A percentile compares a stretch with the other conserved stretches of the same genome.
Conservation (phyloP, 1,140 invertebrate genomes). For the Nymphalis io region DNA sequence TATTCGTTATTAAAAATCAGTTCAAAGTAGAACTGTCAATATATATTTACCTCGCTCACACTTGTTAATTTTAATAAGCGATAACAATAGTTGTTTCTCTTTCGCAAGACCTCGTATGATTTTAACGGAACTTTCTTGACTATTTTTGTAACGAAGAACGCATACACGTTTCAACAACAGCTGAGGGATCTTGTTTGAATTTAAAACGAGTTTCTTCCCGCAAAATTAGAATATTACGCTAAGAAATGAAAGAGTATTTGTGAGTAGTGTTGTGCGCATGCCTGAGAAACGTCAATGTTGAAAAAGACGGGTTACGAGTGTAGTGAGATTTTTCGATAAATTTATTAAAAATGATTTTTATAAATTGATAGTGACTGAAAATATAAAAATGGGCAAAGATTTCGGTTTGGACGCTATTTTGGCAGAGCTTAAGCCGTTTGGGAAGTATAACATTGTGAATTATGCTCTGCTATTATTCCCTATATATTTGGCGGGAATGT, state of each 20-base stretch:
- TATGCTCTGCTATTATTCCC: constrained; percentile 69
- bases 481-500: constrained; percentile 73
- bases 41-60: constrained; percentile 12
- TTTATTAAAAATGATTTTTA: constrained; percentile 19
- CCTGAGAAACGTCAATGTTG: constrained; percentile 40
- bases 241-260: constrained; percentile 12
- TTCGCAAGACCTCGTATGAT: constrained; percentile 29
- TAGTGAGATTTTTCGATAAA: constrained; percentile 13
- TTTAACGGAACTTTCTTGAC: constrained; percentile 44
- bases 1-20: constrained; percentile 16
- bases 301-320: constrained; percentile 11
- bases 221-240: constrained; percentile 12
- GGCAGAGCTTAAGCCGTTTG: constrained; percentile 62
- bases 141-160: constrained; percentile 47
- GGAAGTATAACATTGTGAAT: constrained; percentile 69
- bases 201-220: constrained; percentile 24
- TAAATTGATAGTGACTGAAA: constrained; percentile 21
- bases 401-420: constrained; percentile 61
- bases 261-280: constrained; percentile 36
- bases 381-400: constrained; percentile 53
- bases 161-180: constrained; percentile 20
- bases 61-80: neutral
- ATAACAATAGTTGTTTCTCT: constrained; percentile 20
- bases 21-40: neutral
- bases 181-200: neutral